Evolutionary conservation across 2,113 vertebrate species (phyloP).

Genomic region (Symphodus melops): DNA sequence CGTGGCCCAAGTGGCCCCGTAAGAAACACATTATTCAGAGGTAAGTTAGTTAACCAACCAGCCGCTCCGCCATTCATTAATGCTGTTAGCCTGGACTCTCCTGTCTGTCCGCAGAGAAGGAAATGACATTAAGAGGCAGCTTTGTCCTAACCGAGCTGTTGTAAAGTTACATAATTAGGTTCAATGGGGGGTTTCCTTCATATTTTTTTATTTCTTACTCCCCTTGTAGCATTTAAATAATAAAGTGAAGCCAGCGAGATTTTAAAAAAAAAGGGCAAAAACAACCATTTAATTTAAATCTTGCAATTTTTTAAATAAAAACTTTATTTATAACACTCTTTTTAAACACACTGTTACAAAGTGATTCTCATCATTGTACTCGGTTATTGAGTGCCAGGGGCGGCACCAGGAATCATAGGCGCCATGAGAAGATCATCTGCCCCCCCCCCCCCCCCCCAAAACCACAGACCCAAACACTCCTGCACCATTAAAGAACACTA

Average conservation of each 20-base stretch:
- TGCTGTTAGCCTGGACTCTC: constrained; percentile 47
- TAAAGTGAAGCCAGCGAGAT: not conserved
- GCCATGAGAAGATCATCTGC: too few relatives aligned
- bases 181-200: not conserved
- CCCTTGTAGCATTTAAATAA: not conserved
- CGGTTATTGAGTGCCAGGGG: too few relatives aligned
- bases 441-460: too few relatives aligned
- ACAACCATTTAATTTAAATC: not conserved
- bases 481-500: too few relatives aligned
- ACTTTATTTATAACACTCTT: too few relatives aligned
- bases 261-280: not conserved
- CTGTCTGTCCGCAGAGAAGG: constrained; percentile 35
- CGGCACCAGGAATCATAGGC: too few relatives aligned
- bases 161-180: constrained; percentile 2
- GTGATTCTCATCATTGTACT: too few relatives aligned
- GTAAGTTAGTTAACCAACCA: constrained; percentile 81
- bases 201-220: not conserved
- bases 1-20: constrained; percentile 68
- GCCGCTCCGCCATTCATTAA: constrained; percentile 66
- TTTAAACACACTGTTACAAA: too few relatives aligned
- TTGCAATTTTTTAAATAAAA: too few relatives aligned
- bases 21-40: constrained; percentile 82
- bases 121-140: not conserved
- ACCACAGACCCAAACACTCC: too few relatives aligned
- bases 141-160: not conserved